These are phyloP conservation scores for Microplitis manilae DNA, from an alignment of 2,888 invertebrate genomes.

Conservation along the genomic window DNA sequence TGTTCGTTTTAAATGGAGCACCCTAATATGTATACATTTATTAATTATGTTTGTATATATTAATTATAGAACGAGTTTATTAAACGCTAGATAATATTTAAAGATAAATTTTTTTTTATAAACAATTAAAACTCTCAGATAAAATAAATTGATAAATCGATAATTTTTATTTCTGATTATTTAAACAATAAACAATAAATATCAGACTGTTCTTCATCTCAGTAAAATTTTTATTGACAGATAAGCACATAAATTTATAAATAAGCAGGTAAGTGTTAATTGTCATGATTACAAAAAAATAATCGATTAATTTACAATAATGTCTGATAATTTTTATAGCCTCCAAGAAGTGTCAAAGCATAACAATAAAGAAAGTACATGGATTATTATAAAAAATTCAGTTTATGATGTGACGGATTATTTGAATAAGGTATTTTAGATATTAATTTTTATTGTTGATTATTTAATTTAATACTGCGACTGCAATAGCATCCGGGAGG, in stretches of 20 bases:
- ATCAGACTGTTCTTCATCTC: neutral
- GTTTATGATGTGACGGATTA: constrained; percentile 82
- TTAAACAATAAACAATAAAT: too few relatives aligned
- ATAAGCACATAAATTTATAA: neutral
- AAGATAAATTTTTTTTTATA: too few relatives aligned
- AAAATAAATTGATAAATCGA: too few relatives aligned
- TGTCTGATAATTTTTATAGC: constrained; percentile 41
- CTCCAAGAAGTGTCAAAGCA: constrained; percentile 75
- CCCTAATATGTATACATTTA: too few relatives aligned
- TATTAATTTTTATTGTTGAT: neutral
- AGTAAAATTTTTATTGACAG: too few relatives aligned
- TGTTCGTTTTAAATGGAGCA: too few relatives aligned
- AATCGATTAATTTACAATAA: constrained; percentile 19
- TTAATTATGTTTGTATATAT: too few relatives aligned
- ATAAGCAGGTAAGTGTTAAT: neutral
- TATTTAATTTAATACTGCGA: constrained; percentile 39
- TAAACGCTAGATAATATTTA: too few relatives aligned
- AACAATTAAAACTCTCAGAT: too few relatives aligned
- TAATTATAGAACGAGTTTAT: too few relatives aligned
- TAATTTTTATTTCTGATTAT: too few relatives aligned
- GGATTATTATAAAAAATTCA: constrained; percentile 78
- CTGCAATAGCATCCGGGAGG: constrained; percentile 81
- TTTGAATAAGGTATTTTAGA: constrained; percentile 73
- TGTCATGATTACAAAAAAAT: neutral
- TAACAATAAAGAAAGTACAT: constrained; percentile 76